Conservation (phyloP, 2,888 invertebrate genomes). For the Argyresthia albistria region DNA sequence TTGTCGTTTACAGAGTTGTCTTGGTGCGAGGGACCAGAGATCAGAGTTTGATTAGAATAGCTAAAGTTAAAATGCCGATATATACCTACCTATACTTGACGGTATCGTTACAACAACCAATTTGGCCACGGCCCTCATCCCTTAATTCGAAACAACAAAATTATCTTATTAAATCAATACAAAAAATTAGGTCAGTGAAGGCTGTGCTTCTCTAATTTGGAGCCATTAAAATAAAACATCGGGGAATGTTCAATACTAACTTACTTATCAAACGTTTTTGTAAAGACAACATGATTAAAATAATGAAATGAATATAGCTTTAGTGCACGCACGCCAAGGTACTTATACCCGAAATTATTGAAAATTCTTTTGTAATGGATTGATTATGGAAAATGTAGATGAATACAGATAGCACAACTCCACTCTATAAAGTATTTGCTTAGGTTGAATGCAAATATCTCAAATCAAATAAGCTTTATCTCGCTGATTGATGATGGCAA, state of each 20-base stretch:
- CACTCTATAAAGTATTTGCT: too few species aligned
- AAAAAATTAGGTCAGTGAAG: not conserved
- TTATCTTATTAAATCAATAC: not conserved
- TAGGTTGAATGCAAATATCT: too few species aligned
- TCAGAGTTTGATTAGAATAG: not conserved
- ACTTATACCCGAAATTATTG: not conserved
- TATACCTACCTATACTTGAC: too few species aligned
- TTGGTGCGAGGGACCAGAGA: too few species aligned
- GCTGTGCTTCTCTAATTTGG: constrained; percentile 4
- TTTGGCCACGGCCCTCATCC: not conserved
- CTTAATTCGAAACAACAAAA: not conserved
- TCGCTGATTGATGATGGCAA: too few species aligned
- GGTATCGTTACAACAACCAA: not conserved
- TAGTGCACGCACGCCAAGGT: constrained; percentile 34
- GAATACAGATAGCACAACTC: too few species aligned
- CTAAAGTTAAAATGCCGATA: too few species aligned
- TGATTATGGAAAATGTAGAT: too few species aligned
- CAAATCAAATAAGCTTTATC: too few species aligned
- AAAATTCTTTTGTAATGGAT: too few species aligned
- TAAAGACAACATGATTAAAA: constrained; percentile 36
- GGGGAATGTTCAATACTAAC: constrained; percentile 2
- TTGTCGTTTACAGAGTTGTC: too few species aligned
- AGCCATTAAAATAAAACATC: constrained; percentile 5
- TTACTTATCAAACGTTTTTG: constrained; percentile 4
- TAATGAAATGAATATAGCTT: constrained; percentile 19